phyloP scores from a whole-genome alignment of 2,113 vertebrate species.

The Coracopsis vasa region DNA sequence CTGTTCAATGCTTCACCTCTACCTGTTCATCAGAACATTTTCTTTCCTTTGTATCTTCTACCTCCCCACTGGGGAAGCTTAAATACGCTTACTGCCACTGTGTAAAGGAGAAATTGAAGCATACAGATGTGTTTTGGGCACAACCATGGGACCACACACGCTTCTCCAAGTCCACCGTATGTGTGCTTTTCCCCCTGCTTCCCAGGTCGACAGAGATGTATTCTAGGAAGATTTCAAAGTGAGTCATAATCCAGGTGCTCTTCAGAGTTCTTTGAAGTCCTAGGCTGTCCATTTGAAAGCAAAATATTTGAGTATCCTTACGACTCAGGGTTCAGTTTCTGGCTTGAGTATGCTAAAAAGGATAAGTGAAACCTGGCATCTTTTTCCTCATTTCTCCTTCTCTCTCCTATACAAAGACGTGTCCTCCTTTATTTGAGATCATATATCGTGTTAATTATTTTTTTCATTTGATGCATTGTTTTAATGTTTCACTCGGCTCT shows the following conservation, averaged over 20 bases:
- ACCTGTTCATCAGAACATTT: not conserved
- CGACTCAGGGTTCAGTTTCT: not conserved
- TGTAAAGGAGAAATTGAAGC: not conserved
- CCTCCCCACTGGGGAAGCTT: not conserved
- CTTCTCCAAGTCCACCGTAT: not conserved
- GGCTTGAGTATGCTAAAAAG: not conserved
- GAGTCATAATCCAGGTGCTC: not conserved
- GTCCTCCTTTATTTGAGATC: not conserved
- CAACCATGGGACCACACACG: not conserved
- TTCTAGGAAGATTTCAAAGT: not conserved
- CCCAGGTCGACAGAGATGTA: not conserved
- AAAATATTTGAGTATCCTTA: not conserved
- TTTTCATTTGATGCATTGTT: not conserved
- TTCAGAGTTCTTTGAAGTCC: not conserved
- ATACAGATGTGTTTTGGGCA: not conserved
- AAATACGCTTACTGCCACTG: not conserved
- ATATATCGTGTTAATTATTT: not conserved
- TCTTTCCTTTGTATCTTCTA: not conserved
- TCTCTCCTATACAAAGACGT: not conserved
- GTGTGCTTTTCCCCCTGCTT: not conserved
- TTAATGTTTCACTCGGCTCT: not conserved
- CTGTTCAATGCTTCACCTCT: not conserved
- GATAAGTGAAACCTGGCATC: not conserved
- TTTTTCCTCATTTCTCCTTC: rapidly evolving
- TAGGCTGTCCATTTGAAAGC: not conserved